phyloP scores from a whole-genome alignment of 2,113 vertebrate genomes.

The Pollimyrus isidori region DNA sequence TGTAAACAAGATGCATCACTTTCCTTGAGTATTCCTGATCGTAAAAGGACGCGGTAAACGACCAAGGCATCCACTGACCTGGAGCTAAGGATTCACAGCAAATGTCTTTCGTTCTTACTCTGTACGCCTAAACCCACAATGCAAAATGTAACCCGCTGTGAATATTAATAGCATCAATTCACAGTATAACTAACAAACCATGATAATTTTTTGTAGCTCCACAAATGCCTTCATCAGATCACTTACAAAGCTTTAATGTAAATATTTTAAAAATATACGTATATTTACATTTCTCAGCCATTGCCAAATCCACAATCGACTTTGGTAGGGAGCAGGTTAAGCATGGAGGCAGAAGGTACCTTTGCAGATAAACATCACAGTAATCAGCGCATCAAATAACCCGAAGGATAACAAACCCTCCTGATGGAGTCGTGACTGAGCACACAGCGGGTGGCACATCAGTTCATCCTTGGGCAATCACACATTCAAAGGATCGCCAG shows the following conservation, averaged over 20 bases:
- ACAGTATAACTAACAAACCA: background rate
- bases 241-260: background rate
- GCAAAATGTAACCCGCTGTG: background rate
- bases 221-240: background rate
- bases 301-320: background rate
- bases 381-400: background rate
- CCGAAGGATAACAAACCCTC: background rate
- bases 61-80: background rate
- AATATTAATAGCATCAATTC: background rate
- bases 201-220: background rate
- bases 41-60: background rate
- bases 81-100: background rate
- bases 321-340: background rate
- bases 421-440: background rate
- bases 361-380: background rate
- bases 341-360: background rate
- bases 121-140: background rate
- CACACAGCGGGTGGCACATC: background rate
- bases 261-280: background rate
- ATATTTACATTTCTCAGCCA: background rate
- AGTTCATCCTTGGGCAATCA: background rate
- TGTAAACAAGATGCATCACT: background rate
- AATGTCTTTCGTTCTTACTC: background rate
- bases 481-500: background rate
- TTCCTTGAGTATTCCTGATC: background rate